These are phyloP conservation scores for Manis crassicaudata DNA, from an alignment of 2,797 vertebrate species.

Conservation along the genomic window DNA sequence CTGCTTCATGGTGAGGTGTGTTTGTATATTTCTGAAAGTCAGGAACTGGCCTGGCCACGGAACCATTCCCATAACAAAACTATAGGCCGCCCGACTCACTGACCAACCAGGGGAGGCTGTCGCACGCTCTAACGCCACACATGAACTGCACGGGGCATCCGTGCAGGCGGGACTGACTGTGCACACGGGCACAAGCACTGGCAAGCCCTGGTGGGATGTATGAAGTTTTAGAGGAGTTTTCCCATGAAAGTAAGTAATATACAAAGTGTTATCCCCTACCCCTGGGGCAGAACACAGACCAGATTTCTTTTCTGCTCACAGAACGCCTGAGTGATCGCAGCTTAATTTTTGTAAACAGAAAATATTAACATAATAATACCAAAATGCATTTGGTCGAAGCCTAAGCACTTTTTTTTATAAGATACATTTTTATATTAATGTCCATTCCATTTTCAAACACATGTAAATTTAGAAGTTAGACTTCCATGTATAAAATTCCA, in stretches of 20 bases:
- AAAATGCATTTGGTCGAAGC: slow-evolving; percentile 73
- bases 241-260: neutral
- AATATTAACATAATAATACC: slow-evolving; percentile 63
- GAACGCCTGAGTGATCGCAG: neutral
- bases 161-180: fast-evolving
- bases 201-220: no score
- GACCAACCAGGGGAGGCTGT: fast-evolving
- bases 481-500: slow-evolving; percentile 77
- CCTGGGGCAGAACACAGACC: slow-evolving; percentile 30
- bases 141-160: fast-evolving
- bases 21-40: neutral
- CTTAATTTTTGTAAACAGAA: neutral
- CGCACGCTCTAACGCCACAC: neutral
- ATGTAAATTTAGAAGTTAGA: slow-evolving; percentile 70
- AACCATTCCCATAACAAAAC: neutral
- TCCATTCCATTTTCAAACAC: slow-evolving; percentile 76
- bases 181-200: fast-evolving
- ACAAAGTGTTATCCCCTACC: neutral
- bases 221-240: neutral
- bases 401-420: slow-evolving; percentile 72
- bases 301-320: neutral
- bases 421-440: slow-evolving; percentile 80
- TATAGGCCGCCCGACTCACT: neutral
- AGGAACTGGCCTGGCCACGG: neutral
- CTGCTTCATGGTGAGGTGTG: neutral